These are phyloP conservation scores for Poecilobothrus nobilitatus DNA, from an alignment of 2,888 invertebrate species.

Conservation along the genomic window DNA sequence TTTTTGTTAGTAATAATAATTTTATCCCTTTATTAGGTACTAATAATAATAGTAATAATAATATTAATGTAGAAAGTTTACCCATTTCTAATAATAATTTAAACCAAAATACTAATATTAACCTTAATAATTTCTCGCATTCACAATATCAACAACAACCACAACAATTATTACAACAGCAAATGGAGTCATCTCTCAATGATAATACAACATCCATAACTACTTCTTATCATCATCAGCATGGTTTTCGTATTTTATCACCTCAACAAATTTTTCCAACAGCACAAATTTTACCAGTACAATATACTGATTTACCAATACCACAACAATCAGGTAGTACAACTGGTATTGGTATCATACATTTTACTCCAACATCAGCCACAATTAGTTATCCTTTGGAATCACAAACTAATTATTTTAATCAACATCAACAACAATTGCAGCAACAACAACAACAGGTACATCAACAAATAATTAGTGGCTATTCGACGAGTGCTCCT, in stretches of 20 bases:
- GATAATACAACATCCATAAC: constrained; percentile 18
- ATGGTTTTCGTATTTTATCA: constrained; percentile 26
- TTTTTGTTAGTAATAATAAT: not conserved
- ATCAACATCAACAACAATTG: too few species aligned
- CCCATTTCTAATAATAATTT: not conserved
- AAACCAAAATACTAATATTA: not conserved
- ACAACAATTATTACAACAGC: constrained; percentile 24
- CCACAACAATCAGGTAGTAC: constrained; percentile 39
- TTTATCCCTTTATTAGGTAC: constrained; percentile 18
- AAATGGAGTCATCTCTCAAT: constrained; percentile 22
- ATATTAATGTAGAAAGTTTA: not conserved
- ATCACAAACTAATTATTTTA: not conserved
- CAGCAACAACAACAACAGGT: not conserved
- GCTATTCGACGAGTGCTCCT: constrained; percentile 29
- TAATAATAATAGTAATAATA: not conserved
- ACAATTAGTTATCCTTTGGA: not conserved
- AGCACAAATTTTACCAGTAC: constrained; percentile 43
- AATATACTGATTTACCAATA: constrained; percentile 41
- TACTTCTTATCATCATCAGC: constrained; percentile 20
- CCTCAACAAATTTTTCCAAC: constrained; percentile 42
- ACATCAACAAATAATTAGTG: constrained; percentile 21
- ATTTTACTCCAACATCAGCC: constrained; percentile 13
- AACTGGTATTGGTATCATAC: constrained; percentile 15
- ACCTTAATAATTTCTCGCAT: not conserved
- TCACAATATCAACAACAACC: constrained; percentile 7